Conservation (phyloP, 2,888 invertebrate genomes). For the Ennomos erosarius region DNA sequence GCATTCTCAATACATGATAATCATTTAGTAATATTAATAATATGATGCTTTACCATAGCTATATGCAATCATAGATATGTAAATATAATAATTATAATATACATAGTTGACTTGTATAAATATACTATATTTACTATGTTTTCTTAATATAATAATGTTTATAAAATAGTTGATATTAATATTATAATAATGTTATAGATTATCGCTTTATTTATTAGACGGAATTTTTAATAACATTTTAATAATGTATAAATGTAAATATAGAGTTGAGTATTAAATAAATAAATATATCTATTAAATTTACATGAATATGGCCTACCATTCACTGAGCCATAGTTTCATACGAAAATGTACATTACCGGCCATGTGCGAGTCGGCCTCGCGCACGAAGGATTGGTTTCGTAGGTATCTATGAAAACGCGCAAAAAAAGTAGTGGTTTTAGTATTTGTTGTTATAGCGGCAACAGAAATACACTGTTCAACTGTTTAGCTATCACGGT, state of each 20-base stretch:
- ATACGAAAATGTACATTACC: conserved; percentile 1
- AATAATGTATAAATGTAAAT: conserved; percentile 48
- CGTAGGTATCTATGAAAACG: too few species aligned
- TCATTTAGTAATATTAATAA: background rate
- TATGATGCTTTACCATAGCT: conserved; percentile 14
- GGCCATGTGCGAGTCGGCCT: too few species aligned
- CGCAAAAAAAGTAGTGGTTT: too few species aligned
- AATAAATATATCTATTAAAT: conserved; percentile 33
- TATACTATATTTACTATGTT: conserved; percentile 39
- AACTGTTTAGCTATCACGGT: too few species aligned
- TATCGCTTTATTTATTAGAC: conserved; percentile 42
- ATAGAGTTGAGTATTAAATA: conserved; percentile 23
- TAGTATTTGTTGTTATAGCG: too few species aligned
- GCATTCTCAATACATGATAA: conserved; percentile 6
- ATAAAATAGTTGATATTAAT: conserved; percentile 29
- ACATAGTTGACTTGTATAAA: conserved; percentile 38
- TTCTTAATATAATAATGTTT: conserved; percentile 32
- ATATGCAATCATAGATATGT: conserved; percentile 13
- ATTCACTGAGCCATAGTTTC: conserved; percentile 28
- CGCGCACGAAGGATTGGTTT: too few species aligned
- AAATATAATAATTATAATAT: conserved; percentile 22
- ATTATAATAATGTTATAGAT: conserved; percentile 25
- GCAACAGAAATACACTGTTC: too few species aligned
- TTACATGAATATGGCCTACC: conserved; percentile 28
- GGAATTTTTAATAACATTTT: conserved; percentile 38